Conservation (phyloP, 2,113 vertebrate genomes). For the Anolis carolinensis region DNA sequence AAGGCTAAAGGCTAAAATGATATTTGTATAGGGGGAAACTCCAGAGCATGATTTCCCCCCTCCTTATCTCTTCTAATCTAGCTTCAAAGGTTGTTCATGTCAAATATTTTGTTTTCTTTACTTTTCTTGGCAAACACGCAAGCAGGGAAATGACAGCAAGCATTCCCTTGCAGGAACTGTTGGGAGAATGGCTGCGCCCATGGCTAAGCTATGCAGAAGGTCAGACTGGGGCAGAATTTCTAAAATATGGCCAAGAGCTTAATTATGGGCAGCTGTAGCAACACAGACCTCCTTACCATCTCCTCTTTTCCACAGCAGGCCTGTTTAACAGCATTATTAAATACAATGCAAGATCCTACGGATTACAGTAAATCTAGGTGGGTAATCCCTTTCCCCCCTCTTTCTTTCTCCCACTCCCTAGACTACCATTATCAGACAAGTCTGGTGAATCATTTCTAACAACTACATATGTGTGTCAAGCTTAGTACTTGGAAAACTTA, state of each 20-base stretch:
- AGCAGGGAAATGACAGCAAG: not conserved
- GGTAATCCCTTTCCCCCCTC: no score
- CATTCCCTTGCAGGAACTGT: not conserved
- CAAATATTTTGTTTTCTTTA: not conserved
- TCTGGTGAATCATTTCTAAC: not conserved
- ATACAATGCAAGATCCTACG: not conserved
- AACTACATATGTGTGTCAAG: not conserved
- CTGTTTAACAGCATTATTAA: not conserved
- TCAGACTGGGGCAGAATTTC: conserved; percentile 8
- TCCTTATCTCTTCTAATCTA: conserved; percentile 1
- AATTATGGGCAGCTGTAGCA: conserved; percentile 21
- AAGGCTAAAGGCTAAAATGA: not conserved
- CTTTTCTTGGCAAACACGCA: not conserved
- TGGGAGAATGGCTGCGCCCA: conserved; percentile 2
- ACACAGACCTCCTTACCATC: not conserved
- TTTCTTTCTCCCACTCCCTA: not conserved
- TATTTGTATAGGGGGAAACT: not conserved
- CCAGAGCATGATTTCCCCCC: not conserved
- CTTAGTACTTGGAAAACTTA: no score
- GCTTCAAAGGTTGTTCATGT: not conserved
- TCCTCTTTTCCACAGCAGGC: not conserved
- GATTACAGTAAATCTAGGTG: not conserved
- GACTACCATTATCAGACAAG: not conserved
- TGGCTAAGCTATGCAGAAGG: conserved; percentile 9
- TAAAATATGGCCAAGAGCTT: conserved; percentile 13